These are phyloP conservation scores for Drosophila ambigua DNA, from an alignment of 1,140 invertebrate genomes.

Conservation along the genomic window DNA sequence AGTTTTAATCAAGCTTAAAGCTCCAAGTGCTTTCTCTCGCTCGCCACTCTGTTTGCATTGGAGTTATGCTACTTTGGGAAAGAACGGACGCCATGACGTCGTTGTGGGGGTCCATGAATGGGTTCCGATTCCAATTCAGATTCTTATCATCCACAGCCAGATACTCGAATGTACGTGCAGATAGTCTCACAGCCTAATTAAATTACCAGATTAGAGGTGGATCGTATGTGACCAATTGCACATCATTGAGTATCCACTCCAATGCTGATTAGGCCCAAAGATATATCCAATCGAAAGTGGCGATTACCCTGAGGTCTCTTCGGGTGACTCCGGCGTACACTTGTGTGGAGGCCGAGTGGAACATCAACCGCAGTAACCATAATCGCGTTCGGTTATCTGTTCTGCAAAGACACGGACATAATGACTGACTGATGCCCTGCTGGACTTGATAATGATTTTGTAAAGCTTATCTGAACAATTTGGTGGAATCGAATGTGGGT, in stretches of 20 bases:
- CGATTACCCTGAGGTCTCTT: too few species aligned
- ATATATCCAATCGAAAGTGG: conserved; percentile 28
- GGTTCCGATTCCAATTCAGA: conserved; percentile 16
- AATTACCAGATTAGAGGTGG: conserved; percentile 54
- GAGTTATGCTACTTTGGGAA: not conserved
- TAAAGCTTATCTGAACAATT: conserved; percentile 32
- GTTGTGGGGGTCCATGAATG: conserved; percentile 14
- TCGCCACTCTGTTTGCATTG: not conserved
- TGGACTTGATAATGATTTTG: conserved; percentile 29
- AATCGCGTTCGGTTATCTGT: conserved; percentile 36
- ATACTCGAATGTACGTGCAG: conserved; percentile 52
- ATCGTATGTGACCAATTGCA: conserved; percentile 42
- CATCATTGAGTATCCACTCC: conserved; percentile 15
- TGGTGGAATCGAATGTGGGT: not conserved
- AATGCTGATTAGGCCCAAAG: conserved; percentile 15
- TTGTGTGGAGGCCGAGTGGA: not conserved
- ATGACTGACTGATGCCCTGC: conserved; percentile 27
- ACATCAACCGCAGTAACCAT: conserved; percentile 15
- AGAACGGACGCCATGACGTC: too few species aligned
- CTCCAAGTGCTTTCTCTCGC: conserved; percentile 1
- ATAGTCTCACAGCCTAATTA: conserved; percentile 33
- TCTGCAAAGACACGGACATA: conserved; percentile 28
- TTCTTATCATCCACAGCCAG: conserved; percentile 38
- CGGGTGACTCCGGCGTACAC: not conserved
- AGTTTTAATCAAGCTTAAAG: conserved; percentile 17